Evolutionary conservation across 2,797 vertebrate genomes (phyloP).

Genomic region (Dryobates pubescens): DNA sequence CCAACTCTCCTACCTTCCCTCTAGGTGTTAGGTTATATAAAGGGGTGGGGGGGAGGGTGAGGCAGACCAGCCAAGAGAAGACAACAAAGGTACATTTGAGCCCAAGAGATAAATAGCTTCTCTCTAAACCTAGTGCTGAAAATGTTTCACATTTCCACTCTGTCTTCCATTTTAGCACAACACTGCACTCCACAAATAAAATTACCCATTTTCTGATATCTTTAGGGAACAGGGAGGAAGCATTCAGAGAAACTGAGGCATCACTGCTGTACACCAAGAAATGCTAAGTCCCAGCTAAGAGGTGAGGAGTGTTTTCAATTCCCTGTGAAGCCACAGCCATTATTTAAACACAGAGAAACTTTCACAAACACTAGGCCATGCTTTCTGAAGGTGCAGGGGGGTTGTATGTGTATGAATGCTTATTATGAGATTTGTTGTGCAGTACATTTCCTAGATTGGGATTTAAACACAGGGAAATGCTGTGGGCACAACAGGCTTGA

Average conservation of each 20-base stretch:
- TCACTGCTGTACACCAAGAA: not conserved
- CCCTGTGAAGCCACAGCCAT: not conserved
- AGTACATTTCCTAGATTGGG: not conserved
- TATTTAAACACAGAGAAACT: not conserved
- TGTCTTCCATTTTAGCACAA: not conserved
- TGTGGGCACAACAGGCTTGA: slow-evolving; percentile 36
- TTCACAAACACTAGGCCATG: accelerated
- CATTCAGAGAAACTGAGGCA: not conserved
- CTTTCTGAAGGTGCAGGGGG: not conserved
- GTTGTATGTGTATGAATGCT: not conserved
- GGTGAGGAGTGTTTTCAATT: not conserved
- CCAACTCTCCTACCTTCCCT: not conserved
- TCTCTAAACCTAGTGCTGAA: not conserved
- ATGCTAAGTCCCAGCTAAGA: not conserved
- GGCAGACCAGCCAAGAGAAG: not conserved
- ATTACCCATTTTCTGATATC: not conserved
- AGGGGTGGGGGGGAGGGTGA: too few species aligned
- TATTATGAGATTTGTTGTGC: not conserved
- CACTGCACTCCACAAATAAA: not conserved
- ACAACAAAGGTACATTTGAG: not conserved
- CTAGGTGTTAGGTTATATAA: too few species aligned
- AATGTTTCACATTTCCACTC: not conserved
- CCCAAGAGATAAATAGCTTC: not conserved
- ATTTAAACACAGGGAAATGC: slow-evolving; percentile 3
- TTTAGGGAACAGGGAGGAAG: not conserved